These are phyloP conservation scores for Serrognathus titanus DNA, from an alignment of 2,888 invertebrate species.

Conservation along the genomic window DNA sequence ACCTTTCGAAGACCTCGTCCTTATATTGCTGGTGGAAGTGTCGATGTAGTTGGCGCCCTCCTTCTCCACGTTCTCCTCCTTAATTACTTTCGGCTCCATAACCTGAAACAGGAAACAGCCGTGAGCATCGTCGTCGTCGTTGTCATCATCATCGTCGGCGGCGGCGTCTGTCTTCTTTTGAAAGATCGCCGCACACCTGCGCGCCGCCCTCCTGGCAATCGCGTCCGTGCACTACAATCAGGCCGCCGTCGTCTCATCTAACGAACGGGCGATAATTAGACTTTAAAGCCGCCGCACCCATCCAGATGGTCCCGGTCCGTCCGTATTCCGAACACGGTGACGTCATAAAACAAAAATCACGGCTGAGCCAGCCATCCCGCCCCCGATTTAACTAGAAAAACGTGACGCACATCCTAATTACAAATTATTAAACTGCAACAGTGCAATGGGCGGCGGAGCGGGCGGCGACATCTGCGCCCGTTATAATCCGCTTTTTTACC, in stretches of 20 bases:
- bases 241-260: conserved; percentile 17
- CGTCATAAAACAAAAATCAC: conserved; percentile 48
- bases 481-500: conserved; percentile 21
- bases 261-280: conserved; percentile 32
- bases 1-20: conserved; percentile 42
- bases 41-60: conserved; percentile 42
- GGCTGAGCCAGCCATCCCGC: conserved; percentile 14
- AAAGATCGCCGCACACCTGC: conserved; percentile 5
- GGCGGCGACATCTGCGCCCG: conserved; percentile 11
- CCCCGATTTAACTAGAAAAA: conserved; percentile 47
- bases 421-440: conserved; percentile 41
- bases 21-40: conserved; percentile 26
- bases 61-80: conserved; percentile 59
- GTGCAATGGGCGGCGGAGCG: not conserved
- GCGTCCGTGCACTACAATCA: not conserved
- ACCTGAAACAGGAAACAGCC: conserved; percentile 43
- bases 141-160: no score
- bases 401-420: conserved; percentile 48
- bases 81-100: conserved; percentile 60
- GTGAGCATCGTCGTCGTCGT: no score
- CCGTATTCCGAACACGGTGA: conserved; percentile 45
- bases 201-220: conserved; percentile 2
- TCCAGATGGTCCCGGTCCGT: conserved; percentile 33
- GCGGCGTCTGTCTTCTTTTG: no score
- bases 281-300: conserved; percentile 29